Base-by-base conservation (phyloP, 1,140 invertebrate species). In the Drosophila azteca region DNA sequence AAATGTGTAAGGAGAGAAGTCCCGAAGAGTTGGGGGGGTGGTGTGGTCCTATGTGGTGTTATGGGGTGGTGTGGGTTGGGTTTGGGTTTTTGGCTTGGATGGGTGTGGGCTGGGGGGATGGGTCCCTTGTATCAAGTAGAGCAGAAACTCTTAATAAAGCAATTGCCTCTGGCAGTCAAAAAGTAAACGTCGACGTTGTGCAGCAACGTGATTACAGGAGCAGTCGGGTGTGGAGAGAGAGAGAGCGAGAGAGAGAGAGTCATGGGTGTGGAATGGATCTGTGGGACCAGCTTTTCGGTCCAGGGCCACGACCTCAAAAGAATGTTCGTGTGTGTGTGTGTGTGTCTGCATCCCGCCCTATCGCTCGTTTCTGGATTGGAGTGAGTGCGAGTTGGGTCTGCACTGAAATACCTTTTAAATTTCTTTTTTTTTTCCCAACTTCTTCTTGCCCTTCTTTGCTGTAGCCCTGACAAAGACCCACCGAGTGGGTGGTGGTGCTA, bases 91-190 rank as follows among this genome's bases (percentile, higher is more conserved):
- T 9, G 31, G 45, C n/a, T 22, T 6, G 15, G 20, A 29, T 43
- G 43, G 20, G 22, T 53, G 31, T 53, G 53, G 43, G 7, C n/a
- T 35, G 51, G 17, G 17, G 17, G 29, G 44, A 31, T 20, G 60
- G 24, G 43, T 54, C 44, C 57, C 79, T 88, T 69, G 76, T 79
- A 89, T 84, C 89, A 90, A 90, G 81, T 90, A 89, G 84, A 90
- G 89, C 89, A 90, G 90, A 90, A 91, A 90, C 90, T 90, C 90
- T 91, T 91, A 91, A 91, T 91, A 91, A 90, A 91, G 90, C 90
- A 91, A 91, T 91, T 91, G 90, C 89, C 90, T 89, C 79, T 65
- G 87, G 90, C 90, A 91, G 90, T 90, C 90, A 91, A 91, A 91
- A 90, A 90, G 90, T 89, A 90, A 90, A 88, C 79, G 83, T 88